These are phyloP conservation scores for Saccopteryx bilineata DNA, from an alignment of 2,113 vertebrate species.

Conservation along the genomic window DNA sequence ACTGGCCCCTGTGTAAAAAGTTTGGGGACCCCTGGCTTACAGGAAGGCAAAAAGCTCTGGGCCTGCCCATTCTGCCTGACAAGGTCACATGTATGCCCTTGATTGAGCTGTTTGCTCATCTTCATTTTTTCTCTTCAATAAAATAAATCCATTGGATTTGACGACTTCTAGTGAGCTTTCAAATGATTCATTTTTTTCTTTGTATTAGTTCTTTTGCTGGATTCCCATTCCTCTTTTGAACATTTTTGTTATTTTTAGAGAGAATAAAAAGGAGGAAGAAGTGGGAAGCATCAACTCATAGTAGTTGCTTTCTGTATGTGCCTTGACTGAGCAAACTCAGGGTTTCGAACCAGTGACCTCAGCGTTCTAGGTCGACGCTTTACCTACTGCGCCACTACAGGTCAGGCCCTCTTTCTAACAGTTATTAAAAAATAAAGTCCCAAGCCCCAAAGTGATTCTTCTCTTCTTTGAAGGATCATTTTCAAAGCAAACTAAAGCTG, in stretches of 20 bases:
- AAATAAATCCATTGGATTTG: not conserved
- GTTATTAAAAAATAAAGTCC: constrained; percentile 35
- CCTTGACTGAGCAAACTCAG: no score
- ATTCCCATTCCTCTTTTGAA: not conserved
- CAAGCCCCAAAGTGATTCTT: not conserved
- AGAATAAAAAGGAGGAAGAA: no score
- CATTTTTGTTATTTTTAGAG: not conserved
- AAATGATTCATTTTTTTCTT: not conserved
- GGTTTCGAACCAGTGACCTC: no score
- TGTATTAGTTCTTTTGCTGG: constrained; percentile 20
- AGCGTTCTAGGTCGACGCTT: no score
- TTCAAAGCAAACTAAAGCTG: constrained; percentile 15
- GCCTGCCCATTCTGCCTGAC: not conserved
- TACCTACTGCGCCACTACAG: no score
- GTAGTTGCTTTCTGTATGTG: no score
- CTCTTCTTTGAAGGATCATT: not conserved
- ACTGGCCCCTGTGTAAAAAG: no score
- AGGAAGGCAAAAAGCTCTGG: not conserved
- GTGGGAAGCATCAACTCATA: no score
- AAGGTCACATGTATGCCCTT: constrained; percentile 28
- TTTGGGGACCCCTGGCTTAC: not conserved
- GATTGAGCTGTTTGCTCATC: not conserved
- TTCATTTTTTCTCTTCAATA: constrained; percentile 34
- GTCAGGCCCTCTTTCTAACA: not conserved
- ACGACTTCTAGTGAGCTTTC: not conserved